Evolutionary conservation across 2,113 vertebrate genomes (phyloP), one percentile per base, ranked within the genome.

Genomic region (Semicossyphus pulcher): DNA sequence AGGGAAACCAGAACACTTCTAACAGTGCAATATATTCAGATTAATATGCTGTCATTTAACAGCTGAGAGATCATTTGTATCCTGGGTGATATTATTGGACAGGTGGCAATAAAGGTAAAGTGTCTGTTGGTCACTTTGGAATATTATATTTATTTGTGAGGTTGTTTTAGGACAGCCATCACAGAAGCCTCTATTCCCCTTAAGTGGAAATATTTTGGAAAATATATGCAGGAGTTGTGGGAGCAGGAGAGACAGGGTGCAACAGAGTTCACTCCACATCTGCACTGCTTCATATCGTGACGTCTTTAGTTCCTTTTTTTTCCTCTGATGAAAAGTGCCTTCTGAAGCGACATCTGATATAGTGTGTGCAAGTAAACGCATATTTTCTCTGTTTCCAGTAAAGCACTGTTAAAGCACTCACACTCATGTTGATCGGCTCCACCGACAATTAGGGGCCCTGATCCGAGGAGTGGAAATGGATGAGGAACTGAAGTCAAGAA

Each of bases 341-440:
- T 54, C 14, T 42, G 26, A 72, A 44, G 61, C 0, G 71, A 63
- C 69, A 91, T 85, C 64, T 76, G 80, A 87, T 81, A 75, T 37
- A 11, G 42, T 42, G 54, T 53, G 57, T 77, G 75, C 26, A 63
- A 68, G 68, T 53, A 34, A 71, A 62, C 10, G 6, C 63, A 69
- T 67, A 80, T 68, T 66, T 71, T 62, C 25, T 65, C 70, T 14
- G 45, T 65, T 82, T 32, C 81, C 71, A 74, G 67, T 34, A 4
- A 56, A 48, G 49, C 31, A 21, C 86, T 88, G 84, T 52, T 80
- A 84, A 86, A 90, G 62, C 47, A 72, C 76, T 91, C 84, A 67
- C 4, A 52, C 64, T 58, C 11, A 69, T 42, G 63, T 65, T 66
- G 75, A 72, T 62, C 78, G 20, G 36, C 1, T 48, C 71, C 75